Percentiles rank a stretch among this genome's conserved stretches.
Evolutionary conservation across 2,888 invertebrate species (phyloP).

Genomic region (Clusia tigrina): DNA sequence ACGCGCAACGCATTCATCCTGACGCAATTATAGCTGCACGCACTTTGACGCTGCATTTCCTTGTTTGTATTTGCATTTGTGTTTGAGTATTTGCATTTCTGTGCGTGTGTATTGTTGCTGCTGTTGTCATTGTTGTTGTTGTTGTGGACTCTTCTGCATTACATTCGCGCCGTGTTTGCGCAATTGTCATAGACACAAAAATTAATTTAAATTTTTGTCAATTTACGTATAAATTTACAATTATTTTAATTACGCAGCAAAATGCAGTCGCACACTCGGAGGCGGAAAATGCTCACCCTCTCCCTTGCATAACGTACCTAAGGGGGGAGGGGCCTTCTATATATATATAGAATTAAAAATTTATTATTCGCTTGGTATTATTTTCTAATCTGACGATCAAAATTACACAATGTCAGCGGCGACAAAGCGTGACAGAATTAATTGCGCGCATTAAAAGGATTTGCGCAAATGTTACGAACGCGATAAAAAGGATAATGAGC

Average conservation of each 20-base stretch:
- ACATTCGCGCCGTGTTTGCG: background rate
- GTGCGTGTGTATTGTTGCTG: background rate
- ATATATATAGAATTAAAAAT: too few relatives aligned
- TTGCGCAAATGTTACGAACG: conserved; percentile 32
- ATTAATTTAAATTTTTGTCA: conserved; percentile 21
- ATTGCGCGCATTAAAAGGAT: conserved; percentile 52
- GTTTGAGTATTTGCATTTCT: background rate
- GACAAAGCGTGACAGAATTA: conserved; percentile 54
- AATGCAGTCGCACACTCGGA: conserved; percentile 1
- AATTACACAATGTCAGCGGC: conserved; percentile 29
- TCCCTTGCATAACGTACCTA: too few relatives aligned
- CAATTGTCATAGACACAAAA: conserved; percentile 1
- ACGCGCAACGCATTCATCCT: too few relatives aligned
- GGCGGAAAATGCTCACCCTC: background rate
- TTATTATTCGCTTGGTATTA: conserved; percentile 11
- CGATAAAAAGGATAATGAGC: conserved; percentile 16
- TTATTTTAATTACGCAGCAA: conserved; percentile 19
- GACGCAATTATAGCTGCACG: too few relatives aligned
- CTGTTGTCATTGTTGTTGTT: too few relatives aligned
- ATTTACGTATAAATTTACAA: conserved; percentile 20
- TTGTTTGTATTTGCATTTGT: conserved; percentile 5
- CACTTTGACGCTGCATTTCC: background rate
- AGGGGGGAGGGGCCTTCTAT: too few relatives aligned
- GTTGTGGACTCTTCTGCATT: background rate
- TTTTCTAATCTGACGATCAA: conserved; percentile 20